A percentile compares a stretch with the other conserved stretches of the same genome.
phyloP scores from a whole-genome alignment of 2,888 invertebrate species.

The Diarsia brunnea region DNA sequence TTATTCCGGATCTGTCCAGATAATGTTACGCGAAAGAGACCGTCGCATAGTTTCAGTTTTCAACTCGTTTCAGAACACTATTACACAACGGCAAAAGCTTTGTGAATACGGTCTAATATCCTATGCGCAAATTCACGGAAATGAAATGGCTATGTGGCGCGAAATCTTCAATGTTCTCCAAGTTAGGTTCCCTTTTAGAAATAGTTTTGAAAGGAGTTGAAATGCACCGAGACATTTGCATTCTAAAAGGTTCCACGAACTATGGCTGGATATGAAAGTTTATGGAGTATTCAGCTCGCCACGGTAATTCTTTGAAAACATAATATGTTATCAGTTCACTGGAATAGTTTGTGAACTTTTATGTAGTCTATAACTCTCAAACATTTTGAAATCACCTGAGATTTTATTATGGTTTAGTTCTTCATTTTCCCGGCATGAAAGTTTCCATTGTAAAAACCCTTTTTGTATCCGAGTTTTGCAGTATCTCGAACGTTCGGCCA shows the following conservation, averaged over 20 bases:
- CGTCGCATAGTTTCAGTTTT: constrained; percentile 65
- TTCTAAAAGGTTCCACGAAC: constrained; percentile 80
- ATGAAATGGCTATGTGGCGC: constrained; percentile 77
- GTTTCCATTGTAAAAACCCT: background rate
- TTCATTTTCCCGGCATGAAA: background rate
- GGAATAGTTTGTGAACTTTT: constrained; percentile 68
- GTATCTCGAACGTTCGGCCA: background rate
- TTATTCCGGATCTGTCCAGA: constrained; percentile 46
- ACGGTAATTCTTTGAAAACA: constrained; percentile 72
- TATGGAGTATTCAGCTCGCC: constrained; percentile 73
- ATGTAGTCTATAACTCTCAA: constrained; percentile 61
- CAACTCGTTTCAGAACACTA: constrained; percentile 60
- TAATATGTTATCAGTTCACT: constrained; percentile 74
- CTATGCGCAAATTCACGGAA: constrained; percentile 75
- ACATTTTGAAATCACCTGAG: constrained; percentile 43
- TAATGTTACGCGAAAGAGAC: constrained; percentile 47
- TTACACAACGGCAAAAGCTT: constrained; percentile 67
- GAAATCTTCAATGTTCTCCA: constrained; percentile 80
- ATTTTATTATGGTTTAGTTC: constrained; percentile 39
- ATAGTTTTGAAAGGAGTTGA: constrained; percentile 85
- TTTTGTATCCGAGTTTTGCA: background rate
- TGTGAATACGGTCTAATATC: constrained; percentile 73
- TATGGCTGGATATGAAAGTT: constrained; percentile 79
- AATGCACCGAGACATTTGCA: constrained; percentile 86
- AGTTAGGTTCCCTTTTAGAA: constrained; percentile 82